A percentile compares a stretch with the other conserved stretches of the same genome.
phyloP scores from a whole-genome alignment of 1,140 invertebrate species.

The Gonioctena quinquepunctata region DNA sequence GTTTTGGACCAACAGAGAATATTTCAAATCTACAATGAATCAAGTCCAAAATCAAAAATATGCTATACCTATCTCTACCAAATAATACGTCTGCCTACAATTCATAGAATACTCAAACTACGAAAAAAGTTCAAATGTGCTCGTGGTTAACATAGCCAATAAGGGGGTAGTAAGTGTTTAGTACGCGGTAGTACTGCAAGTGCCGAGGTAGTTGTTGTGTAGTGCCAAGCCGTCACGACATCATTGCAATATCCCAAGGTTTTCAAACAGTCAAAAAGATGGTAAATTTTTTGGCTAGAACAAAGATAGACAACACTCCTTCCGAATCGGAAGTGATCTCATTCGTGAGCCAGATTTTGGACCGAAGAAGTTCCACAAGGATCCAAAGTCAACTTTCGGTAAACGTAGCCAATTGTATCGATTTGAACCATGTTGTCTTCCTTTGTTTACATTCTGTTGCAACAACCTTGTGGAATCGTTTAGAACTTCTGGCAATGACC shows the following conservation, averaged over 20 bases:
- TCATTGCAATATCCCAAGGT: constrained; percentile 32
- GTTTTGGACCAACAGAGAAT: too few relatives aligned
- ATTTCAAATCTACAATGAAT: too few relatives aligned
- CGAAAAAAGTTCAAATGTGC: too few relatives aligned
- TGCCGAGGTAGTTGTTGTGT: constrained; percentile 49
- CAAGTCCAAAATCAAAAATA: too few relatives aligned
- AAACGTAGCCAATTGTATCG: background rate
- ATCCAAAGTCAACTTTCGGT: background rate
- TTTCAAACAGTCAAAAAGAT: background rate
- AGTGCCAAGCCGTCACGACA: constrained; percentile 43
- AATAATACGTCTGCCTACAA: constrained; percentile 18
- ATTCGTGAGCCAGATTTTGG: background rate
- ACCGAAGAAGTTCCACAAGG: background rate
- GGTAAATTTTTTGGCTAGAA: background rate
- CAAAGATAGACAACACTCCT: constrained; percentile 5
- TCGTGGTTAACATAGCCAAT: background rate
- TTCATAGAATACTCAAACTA: constrained; percentile 15
- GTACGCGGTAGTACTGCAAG: constrained; percentile 18
- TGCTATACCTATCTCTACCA: too few relatives aligned
- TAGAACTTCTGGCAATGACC: constrained; percentile 34
- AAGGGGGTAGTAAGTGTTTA: background rate
- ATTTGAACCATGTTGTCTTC: background rate
- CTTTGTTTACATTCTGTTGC: background rate
- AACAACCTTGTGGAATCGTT: constrained; percentile 2
- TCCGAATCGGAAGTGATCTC: background rate